phyloP scores from a whole-genome alignment of 2,113 vertebrate species.

The Martes martes region DNA sequence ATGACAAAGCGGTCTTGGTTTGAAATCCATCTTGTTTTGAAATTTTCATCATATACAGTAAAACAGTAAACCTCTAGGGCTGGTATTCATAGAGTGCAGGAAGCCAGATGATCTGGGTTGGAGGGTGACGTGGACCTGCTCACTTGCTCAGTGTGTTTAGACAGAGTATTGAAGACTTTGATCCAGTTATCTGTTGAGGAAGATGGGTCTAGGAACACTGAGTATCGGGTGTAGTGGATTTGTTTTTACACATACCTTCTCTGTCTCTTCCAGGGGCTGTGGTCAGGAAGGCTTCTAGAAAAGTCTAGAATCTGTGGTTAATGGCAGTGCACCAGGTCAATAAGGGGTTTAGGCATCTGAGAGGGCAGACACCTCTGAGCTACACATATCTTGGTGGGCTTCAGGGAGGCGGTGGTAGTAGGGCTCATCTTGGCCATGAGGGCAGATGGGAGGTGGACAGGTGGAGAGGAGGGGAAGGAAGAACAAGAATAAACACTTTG shows the following conservation, averaged over 20 bases:
- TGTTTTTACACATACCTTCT: background rate
- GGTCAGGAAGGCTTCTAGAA: background rate
- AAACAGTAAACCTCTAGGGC: background rate
- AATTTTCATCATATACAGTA: background rate
- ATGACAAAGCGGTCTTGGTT: background rate
- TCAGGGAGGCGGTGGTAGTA: background rate
- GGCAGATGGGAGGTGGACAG: background rate
- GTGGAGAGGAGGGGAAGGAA: background rate
- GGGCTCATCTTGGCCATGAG: background rate
- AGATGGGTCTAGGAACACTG: too few species aligned
- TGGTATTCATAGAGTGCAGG: background rate
- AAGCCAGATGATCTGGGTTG: background rate
- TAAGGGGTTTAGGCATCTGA: background rate
- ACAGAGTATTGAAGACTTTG: background rate
- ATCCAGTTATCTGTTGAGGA: background rate
- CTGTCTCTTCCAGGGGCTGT: background rate
- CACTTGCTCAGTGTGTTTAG: background rate
- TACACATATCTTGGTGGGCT: background rate
- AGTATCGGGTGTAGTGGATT: rapidly evolving
- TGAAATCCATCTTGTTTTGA: background rate
- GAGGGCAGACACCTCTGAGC: background rate
- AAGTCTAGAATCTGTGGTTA: background rate
- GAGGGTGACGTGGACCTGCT: background rate
- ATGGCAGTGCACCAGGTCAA: background rate
- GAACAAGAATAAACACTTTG: background rate